Base-by-base conservation (phyloP, 2,113 vertebrate species). In the Callionymus lyra region DNA sequence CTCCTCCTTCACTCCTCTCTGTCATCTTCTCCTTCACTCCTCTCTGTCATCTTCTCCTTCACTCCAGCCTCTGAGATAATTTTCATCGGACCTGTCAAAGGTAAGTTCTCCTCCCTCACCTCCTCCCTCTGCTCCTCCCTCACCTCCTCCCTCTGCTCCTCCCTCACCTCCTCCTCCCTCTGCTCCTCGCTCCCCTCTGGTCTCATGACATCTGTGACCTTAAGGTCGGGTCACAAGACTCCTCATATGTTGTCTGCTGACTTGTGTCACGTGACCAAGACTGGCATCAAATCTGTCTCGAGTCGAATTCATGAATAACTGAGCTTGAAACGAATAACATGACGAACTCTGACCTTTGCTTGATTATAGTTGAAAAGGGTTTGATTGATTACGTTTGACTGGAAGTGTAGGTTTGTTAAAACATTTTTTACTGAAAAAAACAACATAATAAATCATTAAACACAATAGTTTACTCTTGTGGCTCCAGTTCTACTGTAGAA, bases 1-100 rank as follows among this genome's bases (percentile, higher is more conserved):
- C 55, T 61, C 46, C 31, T 4, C 21, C 21, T 90, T 82, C 59
- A 43, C 31, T 4, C 21, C 21, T 90, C 82, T 89, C 85, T 49
- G 55, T 52, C 56, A 58, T 67, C 56, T 64, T 65, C 58, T 57
- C 50, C 59, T 48, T 82, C n/a, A n/a, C n/a, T n/a, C n/a, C n/a
- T n/a, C n/a, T 89, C 85, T 49, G 55, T 52, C 56, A 58, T 67
- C 56, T 66, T 49, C 56, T 47, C 64, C 84, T 81, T 84, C 85
- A 80, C 85, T 83, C 31, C 87, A 97, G 94, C 89, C 83, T 89
- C 90, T 84, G 95, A 98, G 89, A 86, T 98, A 86, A 91, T 98
- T 86, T 95, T 92, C 91, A 98, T 98, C 84, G 95, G 95, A 85
- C 95, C 95, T 74, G 88, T 97, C 70, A 98, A 98, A 97, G 95